These are phyloP conservation scores for Holothuria scabra DNA, from an alignment of 53 echinoderm and acorn worm genomes.

Conservation along the genomic window DNA sequence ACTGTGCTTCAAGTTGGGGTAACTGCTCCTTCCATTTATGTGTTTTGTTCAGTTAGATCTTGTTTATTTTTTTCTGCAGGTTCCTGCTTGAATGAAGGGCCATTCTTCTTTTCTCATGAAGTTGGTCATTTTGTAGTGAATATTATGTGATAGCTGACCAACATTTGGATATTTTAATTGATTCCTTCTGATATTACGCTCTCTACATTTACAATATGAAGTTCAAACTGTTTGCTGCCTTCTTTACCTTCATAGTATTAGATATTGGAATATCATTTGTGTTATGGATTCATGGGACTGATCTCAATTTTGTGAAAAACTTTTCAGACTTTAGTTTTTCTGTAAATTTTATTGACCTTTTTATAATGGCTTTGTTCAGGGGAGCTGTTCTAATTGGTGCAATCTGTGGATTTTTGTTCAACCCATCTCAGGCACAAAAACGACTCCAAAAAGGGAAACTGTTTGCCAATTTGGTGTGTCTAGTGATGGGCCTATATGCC, in stretches of 20 bases:
- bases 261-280: constrained; percentile 43
- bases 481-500: constrained; percentile 35
- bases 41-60: no score
- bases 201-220: background rate
- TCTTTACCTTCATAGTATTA: background rate
- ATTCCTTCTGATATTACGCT: no score
- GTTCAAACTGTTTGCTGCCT: background rate
- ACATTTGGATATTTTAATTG: no score
- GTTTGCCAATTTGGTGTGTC: background rate
- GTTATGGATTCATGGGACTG: constrained; percentile 48
- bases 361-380: constrained; percentile 41
- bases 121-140: no score
- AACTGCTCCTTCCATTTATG: no score
- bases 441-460: constrained; percentile 24
- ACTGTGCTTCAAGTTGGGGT: no score
- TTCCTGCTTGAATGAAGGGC: no score
- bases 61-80: no score
- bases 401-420: constrained; percentile 41
- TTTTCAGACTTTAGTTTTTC: constrained; percentile 34
- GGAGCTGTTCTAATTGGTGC: constrained; percentile 49
- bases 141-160: no score
- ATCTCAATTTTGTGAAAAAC: constrained; percentile 3
- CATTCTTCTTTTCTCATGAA: no score
- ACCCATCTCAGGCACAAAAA: constrained; percentile 46
- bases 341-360: constrained; percentile 47